Evolutionary conservation across 2,113 vertebrate species (phyloP).

Genomic region (Rhea americana): DNA sequence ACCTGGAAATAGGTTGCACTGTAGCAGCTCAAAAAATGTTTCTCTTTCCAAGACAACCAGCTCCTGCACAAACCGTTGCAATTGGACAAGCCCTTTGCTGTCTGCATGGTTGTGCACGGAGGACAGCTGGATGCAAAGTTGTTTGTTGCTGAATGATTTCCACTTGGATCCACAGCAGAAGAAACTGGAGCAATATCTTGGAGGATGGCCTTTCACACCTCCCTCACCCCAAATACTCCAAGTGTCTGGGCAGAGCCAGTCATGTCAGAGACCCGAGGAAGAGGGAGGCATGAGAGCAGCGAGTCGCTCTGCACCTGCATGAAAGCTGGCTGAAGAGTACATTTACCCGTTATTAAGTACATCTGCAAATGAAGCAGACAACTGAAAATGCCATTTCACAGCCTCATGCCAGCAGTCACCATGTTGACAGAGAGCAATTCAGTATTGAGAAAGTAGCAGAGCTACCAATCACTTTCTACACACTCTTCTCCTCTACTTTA

Average conservation of each 20-base stretch:
- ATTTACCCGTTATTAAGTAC: background rate
- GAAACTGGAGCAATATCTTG: background rate
- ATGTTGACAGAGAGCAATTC: rapidly evolving
- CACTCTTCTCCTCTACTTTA: background rate
- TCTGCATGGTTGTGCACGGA: rapidly evolving
- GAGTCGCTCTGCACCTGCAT: rapidly evolving
- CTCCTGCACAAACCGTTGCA: background rate
- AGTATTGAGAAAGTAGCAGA: background rate
- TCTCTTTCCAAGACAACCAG: background rate
- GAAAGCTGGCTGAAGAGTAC: background rate
- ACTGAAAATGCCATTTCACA: background rate
- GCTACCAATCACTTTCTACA: background rate
- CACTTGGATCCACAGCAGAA: background rate
- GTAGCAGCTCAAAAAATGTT: background rate
- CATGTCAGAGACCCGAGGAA: rapidly evolving
- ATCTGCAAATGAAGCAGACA: background rate
- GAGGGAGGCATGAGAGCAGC: background rate
- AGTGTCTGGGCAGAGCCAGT: background rate
- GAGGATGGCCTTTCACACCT: background rate
- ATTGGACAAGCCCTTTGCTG: rapidly evolving
- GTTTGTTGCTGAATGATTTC: background rate
- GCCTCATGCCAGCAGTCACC: background rate
- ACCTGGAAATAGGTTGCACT: background rate
- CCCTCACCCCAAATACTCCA: background rate
- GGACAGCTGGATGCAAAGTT: rapidly evolving